Percentiles rank a stretch among this genome's conserved stretches.
These are phyloP conservation scores for Apus apus DNA, from an alignment of 2,113 vertebrate genomes.

Conservation along the genomic window DNA sequence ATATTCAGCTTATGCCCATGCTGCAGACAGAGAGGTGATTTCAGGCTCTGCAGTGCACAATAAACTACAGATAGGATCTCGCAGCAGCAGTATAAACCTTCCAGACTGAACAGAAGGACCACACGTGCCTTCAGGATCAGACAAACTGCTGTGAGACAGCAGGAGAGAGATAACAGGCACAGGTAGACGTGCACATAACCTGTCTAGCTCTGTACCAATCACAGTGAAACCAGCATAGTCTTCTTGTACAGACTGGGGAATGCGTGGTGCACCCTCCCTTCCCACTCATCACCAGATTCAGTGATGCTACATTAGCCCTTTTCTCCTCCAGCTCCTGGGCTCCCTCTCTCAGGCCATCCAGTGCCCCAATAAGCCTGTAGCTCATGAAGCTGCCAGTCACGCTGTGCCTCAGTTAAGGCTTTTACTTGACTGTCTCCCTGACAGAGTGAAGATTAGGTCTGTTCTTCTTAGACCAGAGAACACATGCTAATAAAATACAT, in stretches of 20 bases:
- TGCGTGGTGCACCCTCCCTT: not conserved
- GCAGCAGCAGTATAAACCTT: not conserved
- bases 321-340: not conserved
- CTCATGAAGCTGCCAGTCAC: not conserved
- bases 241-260: not conserved
- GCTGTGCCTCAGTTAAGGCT: not conserved
- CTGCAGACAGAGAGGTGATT: not conserved
- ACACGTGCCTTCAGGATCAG: not conserved
- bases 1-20: not conserved
- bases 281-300: not conserved
- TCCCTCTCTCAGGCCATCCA: not conserved
- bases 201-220: not conserved
- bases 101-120: not conserved
- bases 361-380: not conserved
- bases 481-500: constrained; percentile 70
- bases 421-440: constrained; percentile 37
- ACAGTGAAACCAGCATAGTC: not conserved
- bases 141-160: not conserved
- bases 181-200: not conserved
- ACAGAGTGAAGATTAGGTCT: constrained; percentile 45
- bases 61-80: not conserved
- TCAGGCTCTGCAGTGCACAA: not conserved
- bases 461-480: constrained; percentile 13
- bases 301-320: not conserved
- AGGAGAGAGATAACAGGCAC: not conserved